A percentile compares a stretch with the other conserved stretches of the same genome.
These are phyloP conservation scores for Drosophila sulfurigaster DNA, from an alignment of 1,140 invertebrate species.

Conservation along the genomic window DNA sequence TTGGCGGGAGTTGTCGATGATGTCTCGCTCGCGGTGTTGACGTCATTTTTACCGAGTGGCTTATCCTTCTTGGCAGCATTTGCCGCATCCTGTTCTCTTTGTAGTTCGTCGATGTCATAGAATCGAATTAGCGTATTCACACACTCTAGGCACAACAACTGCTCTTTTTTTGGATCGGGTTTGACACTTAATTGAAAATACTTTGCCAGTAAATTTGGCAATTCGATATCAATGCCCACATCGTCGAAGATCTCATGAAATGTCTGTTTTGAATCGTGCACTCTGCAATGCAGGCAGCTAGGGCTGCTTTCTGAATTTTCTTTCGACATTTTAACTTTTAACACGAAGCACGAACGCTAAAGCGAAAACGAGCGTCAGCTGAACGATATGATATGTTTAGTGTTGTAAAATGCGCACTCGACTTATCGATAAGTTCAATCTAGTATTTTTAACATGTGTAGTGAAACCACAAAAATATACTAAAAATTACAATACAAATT, in stretches of 20 bases:
- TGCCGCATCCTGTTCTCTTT: slow-evolving; percentile 48
- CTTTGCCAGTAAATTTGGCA: slow-evolving; percentile 54
- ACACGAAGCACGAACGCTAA: slow-evolving; percentile 37
- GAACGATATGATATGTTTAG: slow-evolving; percentile 45
- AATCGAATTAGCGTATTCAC: slow-evolving; percentile 65
- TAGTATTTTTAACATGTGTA: not conserved
- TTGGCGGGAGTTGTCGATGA: not conserved
- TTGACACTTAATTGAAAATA: slow-evolving; percentile 60
- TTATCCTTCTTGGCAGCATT: not conserved
- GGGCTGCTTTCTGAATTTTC: slow-evolving; percentile 17
- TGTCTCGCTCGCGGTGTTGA: not conserved
- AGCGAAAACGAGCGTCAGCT: slow-evolving; percentile 33
- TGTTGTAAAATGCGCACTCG: slow-evolving; percentile 5
- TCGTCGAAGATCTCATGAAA: slow-evolving; percentile 78
- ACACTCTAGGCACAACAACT: slow-evolving; percentile 65
- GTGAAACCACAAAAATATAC: too few relatives aligned
- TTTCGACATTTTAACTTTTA: slow-evolving; percentile 76
- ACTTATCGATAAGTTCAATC: not conserved
- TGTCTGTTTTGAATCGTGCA: slow-evolving; percentile 53
- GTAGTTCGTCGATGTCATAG: slow-evolving; percentile 71
- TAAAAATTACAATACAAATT: too few relatives aligned
- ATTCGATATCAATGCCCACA: slow-evolving; percentile 65
- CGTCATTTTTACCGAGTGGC: not conserved
- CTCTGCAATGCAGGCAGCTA: slow-evolving; percentile 74
- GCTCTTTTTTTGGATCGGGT: slow-evolving; percentile 29